Percentiles rank a stretch among this genome's conserved stretches.
Evolutionary conservation across 2,113 vertebrate species (phyloP).

Genomic region (Macquaria australasica): DNA sequence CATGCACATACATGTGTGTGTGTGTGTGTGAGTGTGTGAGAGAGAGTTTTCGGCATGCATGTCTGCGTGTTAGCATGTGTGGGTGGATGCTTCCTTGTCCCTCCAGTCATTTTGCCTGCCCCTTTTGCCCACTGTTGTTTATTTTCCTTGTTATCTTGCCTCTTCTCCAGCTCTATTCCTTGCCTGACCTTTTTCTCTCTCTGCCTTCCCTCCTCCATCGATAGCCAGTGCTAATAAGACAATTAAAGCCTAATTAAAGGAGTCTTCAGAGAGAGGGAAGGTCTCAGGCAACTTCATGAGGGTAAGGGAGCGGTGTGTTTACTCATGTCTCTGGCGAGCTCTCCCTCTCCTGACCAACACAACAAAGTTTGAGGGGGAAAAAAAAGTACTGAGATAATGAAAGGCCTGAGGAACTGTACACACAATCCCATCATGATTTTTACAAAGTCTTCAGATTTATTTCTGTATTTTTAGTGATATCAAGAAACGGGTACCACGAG

Average conservation of each 20-base stretch:
- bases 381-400: conserved; percentile 21
- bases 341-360: conserved; percentile 42
- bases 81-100: conserved; percentile 23
- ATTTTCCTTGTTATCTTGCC: conserved; percentile 35
- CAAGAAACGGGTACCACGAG: conserved; percentile 18
- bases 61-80: background rate
- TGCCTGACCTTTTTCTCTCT: conserved; percentile 61
- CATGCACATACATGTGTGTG: background rate
- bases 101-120: background rate
- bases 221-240: conserved; percentile 81
- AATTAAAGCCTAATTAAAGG: conserved; percentile 84
- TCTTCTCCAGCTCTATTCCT: conserved; percentile 44
- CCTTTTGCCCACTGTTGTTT: conserved; percentile 42
- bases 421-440: background rate
- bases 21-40: background rate
- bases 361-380: conserved; percentile 23
- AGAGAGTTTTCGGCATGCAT: background rate
- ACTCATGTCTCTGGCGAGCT: conserved; percentile 42
- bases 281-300: conserved; percentile 66
- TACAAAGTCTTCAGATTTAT: conserved; percentile 1
- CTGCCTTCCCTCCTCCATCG: conserved; percentile 62
- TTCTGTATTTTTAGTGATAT: conserved; percentile 16
- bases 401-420: conserved; percentile 23
- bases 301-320: conserved; percentile 58
- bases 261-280: conserved; percentile 71